A percentile compares a stretch with the other conserved stretches of the same genome.
These are phyloP conservation scores for Ischnura elegans DNA, from an alignment of 2,888 invertebrate genomes.

Conservation along the genomic window DNA sequence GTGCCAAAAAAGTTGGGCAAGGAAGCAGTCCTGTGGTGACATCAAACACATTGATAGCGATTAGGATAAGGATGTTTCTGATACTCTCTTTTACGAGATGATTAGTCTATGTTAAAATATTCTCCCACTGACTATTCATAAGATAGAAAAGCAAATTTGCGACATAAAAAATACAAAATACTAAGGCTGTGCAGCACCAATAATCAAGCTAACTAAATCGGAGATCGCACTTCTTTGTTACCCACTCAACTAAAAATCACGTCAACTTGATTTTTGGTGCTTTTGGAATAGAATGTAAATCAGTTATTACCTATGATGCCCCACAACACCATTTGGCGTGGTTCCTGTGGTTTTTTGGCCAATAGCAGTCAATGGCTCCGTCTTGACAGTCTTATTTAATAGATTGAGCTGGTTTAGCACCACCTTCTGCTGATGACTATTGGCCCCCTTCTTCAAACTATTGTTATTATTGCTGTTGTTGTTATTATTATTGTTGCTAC, in stretches of 20 bases:
- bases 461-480: conserved; percentile 73
- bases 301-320: conserved; percentile 45
- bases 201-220: too few relatives aligned
- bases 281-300: too few relatives aligned
- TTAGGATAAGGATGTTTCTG: not conserved
- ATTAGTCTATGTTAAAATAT: too few relatives aligned
- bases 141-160: too few relatives aligned
- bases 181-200: too few relatives aligned
- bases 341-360: conserved; percentile 46
- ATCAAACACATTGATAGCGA: not conserved
- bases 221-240: too few relatives aligned
- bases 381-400: conserved; percentile 37
- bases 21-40: conserved; percentile 78
- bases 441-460: conserved; percentile 70
- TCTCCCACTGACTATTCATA: too few relatives aligned
- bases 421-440: conserved; percentile 43
- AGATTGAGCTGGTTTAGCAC: conserved; percentile 64
- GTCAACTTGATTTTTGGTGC: too few relatives aligned
- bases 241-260: too few relatives aligned
- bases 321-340: conserved; percentile 46
- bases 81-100: too few relatives aligned
- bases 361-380: not conserved
- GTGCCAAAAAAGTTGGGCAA: conserved; percentile 82
- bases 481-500: conserved; percentile 68
- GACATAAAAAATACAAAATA: too few relatives aligned